phyloP scores from a whole-genome alignment of 2,113 vertebrate genomes.

The Xiphophorus maculatus region DNA sequence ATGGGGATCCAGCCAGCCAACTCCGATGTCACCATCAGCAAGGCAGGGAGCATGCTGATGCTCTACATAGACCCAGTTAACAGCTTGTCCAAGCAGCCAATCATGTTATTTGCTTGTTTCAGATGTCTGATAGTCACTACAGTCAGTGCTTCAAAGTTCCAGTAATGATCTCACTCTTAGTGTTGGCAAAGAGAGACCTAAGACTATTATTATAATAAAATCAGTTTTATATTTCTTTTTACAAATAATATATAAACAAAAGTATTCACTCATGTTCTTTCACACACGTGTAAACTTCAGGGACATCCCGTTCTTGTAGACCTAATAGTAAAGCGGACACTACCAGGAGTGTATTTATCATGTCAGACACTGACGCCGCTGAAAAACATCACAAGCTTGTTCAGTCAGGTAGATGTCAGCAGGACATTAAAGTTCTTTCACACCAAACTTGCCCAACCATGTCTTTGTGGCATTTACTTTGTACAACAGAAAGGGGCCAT shows the following conservation, averaged over 20 bases:
- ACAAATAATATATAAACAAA: background rate
- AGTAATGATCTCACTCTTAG: background rate
- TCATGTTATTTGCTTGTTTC: slow-evolving; percentile 32
- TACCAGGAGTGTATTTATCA: too few relatives aligned
- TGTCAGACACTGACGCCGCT: background rate
- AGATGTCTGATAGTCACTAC: slow-evolving; percentile 3
- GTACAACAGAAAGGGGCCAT: too few relatives aligned
- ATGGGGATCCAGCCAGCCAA: slow-evolving; percentile 40
- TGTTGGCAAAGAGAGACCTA: background rate
- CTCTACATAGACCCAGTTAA: slow-evolving; percentile 26
- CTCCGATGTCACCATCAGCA: slow-evolving; percentile 30
- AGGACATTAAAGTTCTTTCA: background rate
- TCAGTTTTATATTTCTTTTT: background rate
- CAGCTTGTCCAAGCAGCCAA: slow-evolving; percentile 39
- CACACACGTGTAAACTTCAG: background rate
- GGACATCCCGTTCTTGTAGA: background rate
- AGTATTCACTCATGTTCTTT: background rate
- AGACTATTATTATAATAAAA: too few relatives aligned
- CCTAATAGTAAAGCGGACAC: background rate
- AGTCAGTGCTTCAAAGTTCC: background rate
- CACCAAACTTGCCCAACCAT: background rate
- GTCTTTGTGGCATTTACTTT: background rate
- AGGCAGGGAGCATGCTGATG: slow-evolving; percentile 45
- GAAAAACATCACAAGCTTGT: background rate
- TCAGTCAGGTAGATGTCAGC: background rate